Percentiles rank a stretch among this genome's conserved stretches.
phyloP scores from a whole-genome alignment of 2,888 invertebrate species.

The Ashinkailepas kermadecensis region DNA sequence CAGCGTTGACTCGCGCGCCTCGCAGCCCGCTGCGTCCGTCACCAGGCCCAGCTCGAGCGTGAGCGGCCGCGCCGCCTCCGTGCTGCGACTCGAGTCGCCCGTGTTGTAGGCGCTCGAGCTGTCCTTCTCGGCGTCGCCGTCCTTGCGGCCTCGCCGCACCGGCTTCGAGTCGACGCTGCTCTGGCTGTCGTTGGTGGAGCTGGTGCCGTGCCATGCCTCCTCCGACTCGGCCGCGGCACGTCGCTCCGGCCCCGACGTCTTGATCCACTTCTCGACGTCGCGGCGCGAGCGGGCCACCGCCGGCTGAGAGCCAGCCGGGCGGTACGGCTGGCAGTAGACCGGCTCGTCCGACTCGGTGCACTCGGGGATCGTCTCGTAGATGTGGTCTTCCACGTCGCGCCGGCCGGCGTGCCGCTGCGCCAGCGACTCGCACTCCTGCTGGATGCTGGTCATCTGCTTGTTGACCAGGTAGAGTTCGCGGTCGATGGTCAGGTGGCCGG shows the following conservation, averaged over 20 bases:
- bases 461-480: conserved; percentile 29
- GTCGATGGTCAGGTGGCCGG: conserved; percentile 27
- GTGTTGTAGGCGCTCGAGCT: conserved; percentile 67
- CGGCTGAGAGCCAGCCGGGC: conserved; percentile 36
- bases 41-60: conserved; percentile 49
- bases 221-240: background rate
- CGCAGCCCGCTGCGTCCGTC: conserved; percentile 28
- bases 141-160: background rate
- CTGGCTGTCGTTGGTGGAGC: conserved; percentile 17
- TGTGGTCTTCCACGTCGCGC: conserved; percentile 46
- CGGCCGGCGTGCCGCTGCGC: conserved; percentile 6
- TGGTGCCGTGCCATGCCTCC: conserved; percentile 3
- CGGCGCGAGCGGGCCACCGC: background rate
- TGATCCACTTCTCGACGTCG: conserved; percentile 1
- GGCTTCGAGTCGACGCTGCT: conserved; percentile 14
- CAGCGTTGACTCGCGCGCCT: conserved; percentile 32
- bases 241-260: background rate
- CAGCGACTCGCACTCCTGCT: conserved; percentile 30
- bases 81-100: conserved; percentile 65
- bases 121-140: conserved; percentile 46
- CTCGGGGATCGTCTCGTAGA: conserved; percentile 56
- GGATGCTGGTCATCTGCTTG: conserved; percentile 30
- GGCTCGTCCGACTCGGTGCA: conserved; percentile 51
- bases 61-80: conserved; percentile 42
- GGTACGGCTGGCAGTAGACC: conserved; percentile 57